Conservation (phyloP, 2,888 invertebrate species). For the Lordiphosa andalusiaca region DNA sequence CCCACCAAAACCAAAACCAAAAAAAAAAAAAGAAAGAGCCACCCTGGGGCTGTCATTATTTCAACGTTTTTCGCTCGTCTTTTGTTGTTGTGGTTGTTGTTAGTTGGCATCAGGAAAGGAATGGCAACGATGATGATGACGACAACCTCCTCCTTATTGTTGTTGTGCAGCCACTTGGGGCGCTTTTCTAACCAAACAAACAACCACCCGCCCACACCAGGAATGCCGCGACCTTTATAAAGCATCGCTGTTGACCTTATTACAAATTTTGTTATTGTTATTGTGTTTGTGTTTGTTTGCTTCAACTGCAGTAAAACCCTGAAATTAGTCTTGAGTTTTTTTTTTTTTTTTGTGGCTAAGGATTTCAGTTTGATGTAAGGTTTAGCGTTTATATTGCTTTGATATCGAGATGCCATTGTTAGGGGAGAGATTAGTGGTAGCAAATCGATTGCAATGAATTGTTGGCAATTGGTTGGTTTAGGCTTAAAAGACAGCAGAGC, state of each 20-base stretch:
- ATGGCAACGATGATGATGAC: slow-evolving; percentile 18
- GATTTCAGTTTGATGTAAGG: slow-evolving; percentile 4
- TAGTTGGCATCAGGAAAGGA: slow-evolving; percentile 26
- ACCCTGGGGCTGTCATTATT: slow-evolving; percentile 70
- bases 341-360: slow-evolving; percentile 18
- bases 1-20: too few species aligned
- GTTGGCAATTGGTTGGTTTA: too few species aligned
- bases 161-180: slow-evolving; percentile 6
- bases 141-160: slow-evolving; percentile 14
- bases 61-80: slow-evolving; percentile 36
- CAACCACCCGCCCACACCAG: slow-evolving; percentile 3
- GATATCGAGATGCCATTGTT: background rate
- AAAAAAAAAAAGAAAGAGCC: slow-evolving; percentile 29
- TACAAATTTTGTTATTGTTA: slow-evolving; percentile 33
- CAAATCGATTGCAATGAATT: too few species aligned
- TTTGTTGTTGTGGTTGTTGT: slow-evolving; percentile 20
- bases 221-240: slow-evolving; percentile 61
- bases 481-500: too few species aligned
- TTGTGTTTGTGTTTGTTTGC: slow-evolving; percentile 32
- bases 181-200: background rate
- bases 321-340: slow-evolving; percentile 58
- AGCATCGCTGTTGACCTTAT: slow-evolving; percentile 65
- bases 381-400: slow-evolving; percentile 10
- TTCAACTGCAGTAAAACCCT: slow-evolving; percentile 47
- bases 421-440: background rate